Percentiles rank a stretch among this genome's conserved stretches.
Conservation (phyloP, 2,888 invertebrate genomes). For the Hypomecis atomaria region DNA sequence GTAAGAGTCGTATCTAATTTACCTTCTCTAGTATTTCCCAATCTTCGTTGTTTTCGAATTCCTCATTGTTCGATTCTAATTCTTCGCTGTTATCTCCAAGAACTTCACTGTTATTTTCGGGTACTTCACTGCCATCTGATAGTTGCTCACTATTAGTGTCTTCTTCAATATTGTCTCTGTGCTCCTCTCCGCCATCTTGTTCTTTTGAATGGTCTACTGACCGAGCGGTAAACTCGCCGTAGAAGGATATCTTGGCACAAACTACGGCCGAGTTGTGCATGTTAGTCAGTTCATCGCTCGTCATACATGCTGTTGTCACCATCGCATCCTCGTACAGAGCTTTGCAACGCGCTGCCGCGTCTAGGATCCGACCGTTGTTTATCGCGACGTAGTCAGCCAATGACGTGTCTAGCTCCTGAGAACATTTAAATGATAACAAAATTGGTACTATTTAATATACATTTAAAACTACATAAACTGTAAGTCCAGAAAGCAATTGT, state of each 20-base stretch:
- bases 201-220: background rate
- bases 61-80: background rate
- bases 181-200: background rate
- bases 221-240: background rate
- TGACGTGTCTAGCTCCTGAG: constrained; percentile 21
- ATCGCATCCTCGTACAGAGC: constrained; percentile 26
- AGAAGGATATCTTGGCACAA: constrained; percentile 15
- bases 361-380: constrained; percentile 18
- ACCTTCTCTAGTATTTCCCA: constrained; percentile 14
- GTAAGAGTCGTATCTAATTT: background rate
- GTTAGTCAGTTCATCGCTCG: constrained; percentile 13
- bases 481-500: too few species aligned
- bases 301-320: constrained; percentile 16
- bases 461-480: too few species aligned
- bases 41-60: constrained; percentile 17
- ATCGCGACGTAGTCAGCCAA: constrained; percentile 10
- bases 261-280: constrained; percentile 21
- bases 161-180: background rate
- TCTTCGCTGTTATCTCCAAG: background rate
- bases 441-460: background rate
- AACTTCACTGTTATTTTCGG: too few species aligned
- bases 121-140: background rate
- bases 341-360: constrained; percentile 16
- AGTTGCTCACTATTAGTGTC: background rate
- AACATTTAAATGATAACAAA: background rate